phyloP scores from a whole-genome alignment of 2,797 vertebrate genomes.

The Acrossocheilus wenchowensis region DNA sequence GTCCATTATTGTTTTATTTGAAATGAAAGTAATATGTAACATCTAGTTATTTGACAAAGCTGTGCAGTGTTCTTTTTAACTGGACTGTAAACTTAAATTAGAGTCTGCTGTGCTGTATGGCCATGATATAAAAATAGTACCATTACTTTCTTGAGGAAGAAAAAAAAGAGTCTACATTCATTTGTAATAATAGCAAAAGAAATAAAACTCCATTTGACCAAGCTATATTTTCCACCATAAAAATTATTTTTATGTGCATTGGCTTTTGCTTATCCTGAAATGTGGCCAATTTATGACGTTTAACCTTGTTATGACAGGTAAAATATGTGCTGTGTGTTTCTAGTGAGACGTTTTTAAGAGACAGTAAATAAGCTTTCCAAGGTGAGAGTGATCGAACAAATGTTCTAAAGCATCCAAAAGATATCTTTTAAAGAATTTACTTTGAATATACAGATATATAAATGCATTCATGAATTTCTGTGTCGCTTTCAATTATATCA shows the following conservation, averaged over 20 bases:
- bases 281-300: slow-evolving; percentile 45
- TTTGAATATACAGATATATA: background rate
- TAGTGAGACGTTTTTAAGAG: slow-evolving; percentile 36
- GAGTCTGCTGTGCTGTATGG: slow-evolving; percentile 49
- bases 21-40: slow-evolving; percentile 55
- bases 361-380: slow-evolving; percentile 42
- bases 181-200: slow-evolving; percentile 54
- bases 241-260: slow-evolving; percentile 36
- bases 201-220: slow-evolving; percentile 55
- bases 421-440: background rate
- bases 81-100: slow-evolving; percentile 58
- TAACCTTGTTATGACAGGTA: slow-evolving; percentile 50
- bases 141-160: slow-evolving; percentile 47
- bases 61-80: slow-evolving; percentile 59
- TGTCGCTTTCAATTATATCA: background rate
- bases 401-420: background rate
- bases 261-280: slow-evolving; percentile 47
- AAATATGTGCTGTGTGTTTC: slow-evolving; percentile 47
- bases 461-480: background rate
- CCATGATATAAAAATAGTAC: slow-evolving; percentile 54
- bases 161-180: slow-evolving; percentile 34
- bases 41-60: slow-evolving; percentile 56
- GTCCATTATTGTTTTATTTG: slow-evolving; percentile 58
- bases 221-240: slow-evolving; percentile 51
- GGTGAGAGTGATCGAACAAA: slow-evolving; percentile 30